A percentile compares a stretch with the other conserved stretches of the same genome.
Conservation (phyloP, 2,797 vertebrate species). For the Neosilurus mollespiculum region DNA sequence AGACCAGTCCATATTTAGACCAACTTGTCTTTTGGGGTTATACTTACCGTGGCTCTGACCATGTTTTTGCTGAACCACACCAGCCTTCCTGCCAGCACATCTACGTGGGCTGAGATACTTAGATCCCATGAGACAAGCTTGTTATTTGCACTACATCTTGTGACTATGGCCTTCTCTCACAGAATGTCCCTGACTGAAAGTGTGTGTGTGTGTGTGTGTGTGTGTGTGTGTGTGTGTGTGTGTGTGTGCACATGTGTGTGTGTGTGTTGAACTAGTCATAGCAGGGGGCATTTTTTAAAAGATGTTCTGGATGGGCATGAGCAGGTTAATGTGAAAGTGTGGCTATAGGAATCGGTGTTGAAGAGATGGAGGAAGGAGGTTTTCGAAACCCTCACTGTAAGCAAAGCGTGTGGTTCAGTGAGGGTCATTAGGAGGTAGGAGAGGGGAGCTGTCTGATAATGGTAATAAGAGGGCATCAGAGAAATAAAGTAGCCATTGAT, state of each 20-base stretch:
- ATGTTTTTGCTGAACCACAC: conserved; percentile 42
- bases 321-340: background rate
- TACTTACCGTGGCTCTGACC: conserved; percentile 21
- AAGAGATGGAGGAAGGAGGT: conserved; percentile 50
- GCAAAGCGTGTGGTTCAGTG: conserved; percentile 78
- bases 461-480: conserved; percentile 86
- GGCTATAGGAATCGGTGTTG: background rate
- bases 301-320: background rate
- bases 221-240: conserved; percentile 1
- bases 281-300: background rate
- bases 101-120: conserved; percentile 30
- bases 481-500: conserved; percentile 98
- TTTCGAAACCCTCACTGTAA: conserved; percentile 71
- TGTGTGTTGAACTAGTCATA: conserved; percentile 15
- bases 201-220: conserved; percentile 6
- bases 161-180: conserved; percentile 62
- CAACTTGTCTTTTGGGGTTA: conserved; percentile 28
- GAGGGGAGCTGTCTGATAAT: conserved; percentile 82
- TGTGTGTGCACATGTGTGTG: background rate
- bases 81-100: conserved; percentile 31
- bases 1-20: conserved; percentile 30
- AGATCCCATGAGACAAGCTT: conserved; percentile 36
- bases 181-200: conserved; percentile 39
- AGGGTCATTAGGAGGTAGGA: conserved; percentile 85
- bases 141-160: conserved; percentile 59